Base-by-base conservation (phyloP, 2,797 vertebrate genomes). In the Tolypeutes matacus region DNA sequence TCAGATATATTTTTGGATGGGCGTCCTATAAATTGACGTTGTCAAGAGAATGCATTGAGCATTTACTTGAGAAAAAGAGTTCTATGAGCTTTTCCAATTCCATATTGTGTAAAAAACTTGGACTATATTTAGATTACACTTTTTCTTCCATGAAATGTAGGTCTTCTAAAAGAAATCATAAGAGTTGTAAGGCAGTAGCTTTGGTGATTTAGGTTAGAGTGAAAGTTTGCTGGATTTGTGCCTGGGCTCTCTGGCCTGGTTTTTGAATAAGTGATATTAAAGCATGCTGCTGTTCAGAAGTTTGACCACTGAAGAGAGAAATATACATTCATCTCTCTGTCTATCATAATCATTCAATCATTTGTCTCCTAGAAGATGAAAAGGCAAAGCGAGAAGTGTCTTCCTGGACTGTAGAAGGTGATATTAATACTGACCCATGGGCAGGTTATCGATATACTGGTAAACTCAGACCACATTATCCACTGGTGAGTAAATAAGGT, bases 381-480 rank as follows among this genome's bases (percentile, higher is more conserved):
- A 99, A 99, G 98, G 98, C 98, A 64, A 99, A 99, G 96, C 98
- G 98, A 97, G 99, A 99, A 94, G 97, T 98, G 75, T 98, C 98
- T 67, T 98, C 98, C 3, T 99, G 99, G 98, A 99, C 98, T 82
- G 97, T 99, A 93, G 99, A 99, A 98, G 99, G 99, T 11, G 99
- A 99, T 17, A 91, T 99, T 93, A 99, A 99, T 98, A 99, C 99
- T 96, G 99, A 99, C 97, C 99, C 99, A 5, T 99, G 99, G 99
- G 98, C 99, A 75, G 99, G 99, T 69, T 99, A 99, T 98, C 98
- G 99, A 78, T 99, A 99, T 83, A 99, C 99, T 60, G 99, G 99
- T 60, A 99, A 99, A 98, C 99, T 99, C 93, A 99, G 98, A 88
- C 99, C 99, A 58, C 98, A 99, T 97, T 99, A 99, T 96, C 99